Conservation (phyloP, 2,888 invertebrate genomes). For the Habroteleia sp. region DNA sequence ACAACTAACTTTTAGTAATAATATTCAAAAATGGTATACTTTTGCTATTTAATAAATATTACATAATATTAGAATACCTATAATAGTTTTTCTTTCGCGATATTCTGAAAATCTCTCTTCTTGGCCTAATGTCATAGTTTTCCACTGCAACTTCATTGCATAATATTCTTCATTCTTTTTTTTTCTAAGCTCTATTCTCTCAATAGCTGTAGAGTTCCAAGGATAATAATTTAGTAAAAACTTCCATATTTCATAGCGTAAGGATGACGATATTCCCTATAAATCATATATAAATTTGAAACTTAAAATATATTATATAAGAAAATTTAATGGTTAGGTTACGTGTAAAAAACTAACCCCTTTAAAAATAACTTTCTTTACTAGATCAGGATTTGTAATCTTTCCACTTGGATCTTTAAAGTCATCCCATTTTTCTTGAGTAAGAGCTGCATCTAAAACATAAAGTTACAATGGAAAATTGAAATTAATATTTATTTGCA, state of each 20-base stretch:
- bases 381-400: constrained; percentile 88
- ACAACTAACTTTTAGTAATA: too few relatives aligned
- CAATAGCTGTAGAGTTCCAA: constrained; percentile 89
- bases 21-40: too few relatives aligned
- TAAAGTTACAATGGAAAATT: too few relatives aligned
- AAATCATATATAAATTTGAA: constrained; percentile 7
- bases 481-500: too few relatives aligned
- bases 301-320: too few relatives aligned
- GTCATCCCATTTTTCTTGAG: constrained; percentile 90
- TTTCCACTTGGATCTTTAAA: constrained; percentile 91
- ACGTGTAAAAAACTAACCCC: constrained; percentile 88
- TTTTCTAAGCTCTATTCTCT: constrained; percentile 87
- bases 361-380: constrained; percentile 93
- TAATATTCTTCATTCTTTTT: constrained; percentile 93
- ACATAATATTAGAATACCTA: constrained; percentile 85
- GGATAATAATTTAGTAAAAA: constrained; percentile 93
- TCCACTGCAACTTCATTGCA: constrained; percentile 98
- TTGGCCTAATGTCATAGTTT: constrained; percentile 92
- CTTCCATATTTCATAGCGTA: constrained; percentile 95
- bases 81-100: constrained; percentile 94
- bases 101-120: constrained; percentile 93
- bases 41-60: too few relatives aligned
- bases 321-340: too few relatives aligned
- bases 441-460: constrained; percentile 84
- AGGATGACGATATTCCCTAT: constrained; percentile 89